Percentiles rank a stretch among this genome's conserved stretches.
These are phyloP conservation scores for Rhinogobius similis DNA, from an alignment of 2,113 vertebrate species.

Conservation along the genomic window DNA sequence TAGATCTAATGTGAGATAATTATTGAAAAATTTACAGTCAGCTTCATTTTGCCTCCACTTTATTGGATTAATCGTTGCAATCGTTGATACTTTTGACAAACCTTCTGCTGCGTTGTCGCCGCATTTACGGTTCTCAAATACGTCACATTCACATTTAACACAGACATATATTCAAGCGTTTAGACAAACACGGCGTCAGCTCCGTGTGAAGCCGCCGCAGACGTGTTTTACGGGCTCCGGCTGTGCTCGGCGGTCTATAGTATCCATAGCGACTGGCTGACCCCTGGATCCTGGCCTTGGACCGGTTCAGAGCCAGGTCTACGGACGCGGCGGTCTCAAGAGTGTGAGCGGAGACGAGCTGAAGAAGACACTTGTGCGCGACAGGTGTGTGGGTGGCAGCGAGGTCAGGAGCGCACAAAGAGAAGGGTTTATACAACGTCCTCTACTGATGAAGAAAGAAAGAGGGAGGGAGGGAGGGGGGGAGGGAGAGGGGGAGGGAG, in stretches of 20 bases:
- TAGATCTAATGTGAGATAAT: too few relatives aligned
- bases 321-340: not conserved
- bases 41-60: too few relatives aligned
- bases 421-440: not conserved
- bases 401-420: not conserved
- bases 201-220: not conserved
- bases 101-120: too few relatives aligned
- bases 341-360: not conserved
- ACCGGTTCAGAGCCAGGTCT: not conserved
- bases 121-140: too few relatives aligned
- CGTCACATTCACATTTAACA: too few relatives aligned
- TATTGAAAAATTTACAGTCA: too few relatives aligned
- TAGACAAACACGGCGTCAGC: not conserved
- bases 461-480: not conserved
- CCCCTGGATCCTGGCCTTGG: not conserved
- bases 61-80: too few relatives aligned
- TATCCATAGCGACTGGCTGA: not conserved
- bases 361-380: not conserved
- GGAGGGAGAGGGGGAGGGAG: not conserved
- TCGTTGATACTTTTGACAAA: too few relatives aligned
- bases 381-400: not conserved
- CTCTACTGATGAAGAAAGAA: not conserved
- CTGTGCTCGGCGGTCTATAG: not conserved
- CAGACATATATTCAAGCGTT: not conserved
- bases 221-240: not conserved